Evolutionary conservation across 2,797 vertebrate species (phyloP).

Genomic region (Notamacropus eugenii): DNA sequence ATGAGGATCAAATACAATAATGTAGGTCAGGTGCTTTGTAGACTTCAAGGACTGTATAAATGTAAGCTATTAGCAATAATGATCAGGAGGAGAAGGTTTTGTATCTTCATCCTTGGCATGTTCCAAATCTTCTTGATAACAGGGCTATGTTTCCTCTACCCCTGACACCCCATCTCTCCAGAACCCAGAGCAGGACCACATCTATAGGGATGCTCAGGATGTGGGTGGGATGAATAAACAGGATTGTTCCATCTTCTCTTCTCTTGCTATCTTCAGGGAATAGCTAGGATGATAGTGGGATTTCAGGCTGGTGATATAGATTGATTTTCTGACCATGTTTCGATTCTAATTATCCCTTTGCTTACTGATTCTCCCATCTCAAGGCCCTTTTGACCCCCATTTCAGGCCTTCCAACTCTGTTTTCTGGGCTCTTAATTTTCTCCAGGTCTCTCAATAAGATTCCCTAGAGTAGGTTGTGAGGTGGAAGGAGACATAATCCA

Average conservation of each 20-base stretch:
- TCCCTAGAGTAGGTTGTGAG: background rate
- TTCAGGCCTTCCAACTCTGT: background rate
- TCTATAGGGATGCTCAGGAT: background rate
- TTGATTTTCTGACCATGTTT: background rate
- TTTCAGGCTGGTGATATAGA: background rate
- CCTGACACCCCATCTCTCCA: background rate
- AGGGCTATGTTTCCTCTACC: background rate
- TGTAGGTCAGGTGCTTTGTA: background rate
- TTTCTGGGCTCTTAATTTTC: background rate
- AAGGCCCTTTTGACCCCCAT: background rate
- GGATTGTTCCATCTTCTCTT: background rate
- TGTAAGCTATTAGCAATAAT: background rate
- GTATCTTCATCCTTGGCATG: background rate
- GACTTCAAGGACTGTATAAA: background rate
- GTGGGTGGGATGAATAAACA: background rate
- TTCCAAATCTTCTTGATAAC: background rate
- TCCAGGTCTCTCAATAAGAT: background rate
- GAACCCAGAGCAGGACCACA: background rate
- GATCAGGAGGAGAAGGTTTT: background rate
- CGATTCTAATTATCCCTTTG: background rate
- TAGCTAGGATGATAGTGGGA: background rate
- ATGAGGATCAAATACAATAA: background rate
- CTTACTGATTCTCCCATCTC: background rate
- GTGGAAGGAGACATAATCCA: background rate
- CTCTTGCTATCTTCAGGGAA: background rate